Base-by-base conservation (phyloP, 2,113 vertebrate genomes). In the Choloepus hoffmanni region DNA sequence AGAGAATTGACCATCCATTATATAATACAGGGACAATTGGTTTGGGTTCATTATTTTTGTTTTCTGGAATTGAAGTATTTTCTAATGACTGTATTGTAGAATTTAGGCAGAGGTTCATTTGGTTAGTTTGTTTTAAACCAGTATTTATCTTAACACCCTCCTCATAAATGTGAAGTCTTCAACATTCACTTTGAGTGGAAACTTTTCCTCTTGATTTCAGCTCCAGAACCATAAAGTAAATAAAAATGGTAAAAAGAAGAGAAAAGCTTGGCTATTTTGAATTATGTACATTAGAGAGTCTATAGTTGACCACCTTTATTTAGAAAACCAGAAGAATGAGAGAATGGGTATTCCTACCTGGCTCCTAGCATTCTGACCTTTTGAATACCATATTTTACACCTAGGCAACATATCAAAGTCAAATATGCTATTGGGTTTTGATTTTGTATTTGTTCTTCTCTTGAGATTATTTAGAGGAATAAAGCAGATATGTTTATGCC, bases 181-280 rank as follows among this genome's bases (percentile, higher is more conserved):
- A 85, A 23, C 50, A 48, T 73, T 85, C 70, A 30, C 72, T 85
- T 93, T 89, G 55, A 92, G 26, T 89, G 81, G 92, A 88, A 95
- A 67, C 13, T 92, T 88, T 76, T 55, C 58, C 62, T 79, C 19
- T 72, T 28, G 18, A 77, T 65, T 94, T 92, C 84, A 70, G n/a
- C 48, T n/a, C 62, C 19, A 5, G 26, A 85, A 45, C 53, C 36
- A 11, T 12, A 62, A 11, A 72, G 23, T 43, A 62, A 36, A 89
- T 53, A 65, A 65, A 88, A 33, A 50, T 63, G 65, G 16, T 48
- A 55, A 45, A 77, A 90, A 81, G 24, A 63, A 73, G 70, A 50
- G 36, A 48, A 85, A 85, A 53, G 5, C 40, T 30, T 60, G 55
- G 40, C n/a, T 28, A 19, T 70, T 92, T 90, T 85, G 55, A 65